Evolutionary conservation across 2,888 invertebrate species (phyloP).

Genomic region (Maniola hyperantus): DNA sequence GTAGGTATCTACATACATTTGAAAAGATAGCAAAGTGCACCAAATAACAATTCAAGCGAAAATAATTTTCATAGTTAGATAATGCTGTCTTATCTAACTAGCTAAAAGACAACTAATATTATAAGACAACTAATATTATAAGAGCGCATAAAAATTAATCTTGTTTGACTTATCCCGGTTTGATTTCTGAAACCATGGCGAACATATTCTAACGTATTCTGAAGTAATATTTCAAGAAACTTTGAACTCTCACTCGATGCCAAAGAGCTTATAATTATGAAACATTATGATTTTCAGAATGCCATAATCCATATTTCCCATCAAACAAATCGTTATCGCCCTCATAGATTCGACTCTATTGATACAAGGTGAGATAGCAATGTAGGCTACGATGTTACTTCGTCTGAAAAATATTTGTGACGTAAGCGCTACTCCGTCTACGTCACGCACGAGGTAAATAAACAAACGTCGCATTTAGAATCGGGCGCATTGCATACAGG

Average conservation of each 20-base stretch:
- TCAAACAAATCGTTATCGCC: constrained; percentile 50
- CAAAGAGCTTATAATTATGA: constrained; percentile 46
- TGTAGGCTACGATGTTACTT: constrained; percentile 19
- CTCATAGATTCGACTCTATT: constrained; percentile 16
- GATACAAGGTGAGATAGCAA: background rate
- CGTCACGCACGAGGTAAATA: constrained; percentile 40
- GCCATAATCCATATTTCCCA: constrained; percentile 48
- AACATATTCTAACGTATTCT: background rate
- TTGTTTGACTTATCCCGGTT: background rate
- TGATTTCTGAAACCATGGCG: constrained; percentile 1
- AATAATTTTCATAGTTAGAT: too few species aligned
- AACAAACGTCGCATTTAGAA: constrained; percentile 55
- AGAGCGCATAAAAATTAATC: too few species aligned
- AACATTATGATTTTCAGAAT: background rate
- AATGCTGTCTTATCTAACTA: too few species aligned
- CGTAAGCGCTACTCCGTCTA: constrained; percentile 35
- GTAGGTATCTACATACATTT: too few species aligned
- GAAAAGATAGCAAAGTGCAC: too few species aligned
- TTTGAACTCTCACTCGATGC: constrained; percentile 34
- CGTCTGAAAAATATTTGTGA: constrained; percentile 23
- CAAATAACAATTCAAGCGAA: too few species aligned
- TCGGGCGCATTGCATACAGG: constrained; percentile 62
- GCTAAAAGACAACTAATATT: too few species aligned
- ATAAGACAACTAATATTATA: too few species aligned
- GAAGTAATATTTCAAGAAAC: constrained; percentile 20